These are phyloP conservation scores for Coptodon bakossiorum DNA, from an alignment of 2,113 vertebrate species.

Conservation along the genomic window DNA sequence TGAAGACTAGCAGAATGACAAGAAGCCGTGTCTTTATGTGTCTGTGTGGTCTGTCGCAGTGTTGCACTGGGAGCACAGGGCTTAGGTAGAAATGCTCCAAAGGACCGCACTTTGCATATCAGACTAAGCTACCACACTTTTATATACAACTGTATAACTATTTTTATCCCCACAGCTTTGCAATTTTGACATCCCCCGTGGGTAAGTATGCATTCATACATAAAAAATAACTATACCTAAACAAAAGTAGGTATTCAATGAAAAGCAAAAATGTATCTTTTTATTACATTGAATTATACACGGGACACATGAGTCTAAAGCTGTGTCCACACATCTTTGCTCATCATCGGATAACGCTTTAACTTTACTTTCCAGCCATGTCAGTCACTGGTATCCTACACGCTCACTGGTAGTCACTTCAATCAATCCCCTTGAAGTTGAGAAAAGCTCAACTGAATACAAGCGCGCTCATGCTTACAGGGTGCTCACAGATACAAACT, in stretches of 20 bases:
- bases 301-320: neutral
- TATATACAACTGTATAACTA: neutral
- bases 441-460: neutral
- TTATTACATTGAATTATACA: neutral
- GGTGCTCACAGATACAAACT: neutral
- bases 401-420: neutral
- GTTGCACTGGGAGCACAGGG: constrained; percentile 1
- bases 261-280: neutral
- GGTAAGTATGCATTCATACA: neutral
- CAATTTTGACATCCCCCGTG: neutral
- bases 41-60: neutral
- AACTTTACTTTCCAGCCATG: neutral
- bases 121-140: neutral
- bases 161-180: neutral
- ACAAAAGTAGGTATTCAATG: neutral
- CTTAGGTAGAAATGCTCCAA: neutral
- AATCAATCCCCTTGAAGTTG: neutral
- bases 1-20: constrained; percentile 81
- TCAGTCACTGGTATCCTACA: neutral
- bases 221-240: neutral
- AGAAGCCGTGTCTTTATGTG: neutral
- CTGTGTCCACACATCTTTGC: neutral
- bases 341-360: neutral
- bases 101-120: neutral
- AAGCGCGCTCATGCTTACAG: neutral